Evolutionary conservation across 2,113 vertebrate genomes (phyloP), one percentile per base, ranked within the genome.

Genomic region (Nettapus auritus): DNA sequence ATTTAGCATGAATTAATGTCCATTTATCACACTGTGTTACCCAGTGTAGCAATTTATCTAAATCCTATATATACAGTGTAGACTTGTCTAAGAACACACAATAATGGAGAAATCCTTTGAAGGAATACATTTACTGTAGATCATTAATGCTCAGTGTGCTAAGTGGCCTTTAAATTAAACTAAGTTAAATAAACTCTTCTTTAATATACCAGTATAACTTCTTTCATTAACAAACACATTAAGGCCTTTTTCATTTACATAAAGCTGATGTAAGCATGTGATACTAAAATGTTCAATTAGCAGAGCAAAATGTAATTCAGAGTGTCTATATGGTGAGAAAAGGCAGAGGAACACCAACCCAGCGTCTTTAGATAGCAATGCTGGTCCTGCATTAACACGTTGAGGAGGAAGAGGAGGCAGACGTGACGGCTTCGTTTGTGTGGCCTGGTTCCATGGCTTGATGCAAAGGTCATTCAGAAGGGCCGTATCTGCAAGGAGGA

Each of bases 111-210:
- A 93, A 86, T 84, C 40, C 92, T 90, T 82, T 53, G 63, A 82
- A 88, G 92, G 88, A 89, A 66, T 82, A 82, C 71, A 79, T 95
- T 94, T 96, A 63, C 64, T 67, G n/a, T 81, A 90, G 80, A 93
- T 89, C 83, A 95, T 94, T 96, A 94, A 96, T 90, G 78, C 46
- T 95, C 78, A 78, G 83, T 33, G 80, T 84, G 56, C 87, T 95
- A 97, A 97, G 34, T 86, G 86, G 83, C 89, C 88, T 96, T 96
- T 96, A 96, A 96, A 96, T 96, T 94, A 95, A 95, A 96, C 63
- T 28, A 93, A 95, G 89, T 96, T 96, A 97, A 97, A 96, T 94
- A 96, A 97, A 97, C 86, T 95, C 89, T 95, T 94, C 66, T 95
- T 86, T 85, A 93, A 95, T 92, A 83, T 85, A 84, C 42, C 87